Percentiles rank a stretch among this genome's conserved stretches.
Conservation (phyloP, 2,797 vertebrate species). For the Mallotus villosus region DNA sequence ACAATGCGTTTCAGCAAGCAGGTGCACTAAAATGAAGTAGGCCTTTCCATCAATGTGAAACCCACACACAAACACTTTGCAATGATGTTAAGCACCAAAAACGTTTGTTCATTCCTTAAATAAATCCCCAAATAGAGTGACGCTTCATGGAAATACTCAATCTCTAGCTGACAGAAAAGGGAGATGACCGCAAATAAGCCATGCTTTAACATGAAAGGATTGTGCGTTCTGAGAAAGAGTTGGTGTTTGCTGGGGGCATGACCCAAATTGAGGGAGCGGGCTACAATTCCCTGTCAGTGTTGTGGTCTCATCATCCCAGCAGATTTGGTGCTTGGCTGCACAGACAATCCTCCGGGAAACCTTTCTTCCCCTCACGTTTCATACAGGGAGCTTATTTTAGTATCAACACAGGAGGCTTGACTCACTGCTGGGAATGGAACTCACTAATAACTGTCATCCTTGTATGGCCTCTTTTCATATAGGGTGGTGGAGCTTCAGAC, state of each 20-base stretch:
- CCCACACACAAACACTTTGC: background rate
- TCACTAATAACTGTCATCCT: conserved; percentile 48
- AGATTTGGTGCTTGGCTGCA: conserved; percentile 47
- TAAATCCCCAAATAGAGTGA: background rate
- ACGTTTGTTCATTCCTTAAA: background rate
- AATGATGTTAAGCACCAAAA: background rate
- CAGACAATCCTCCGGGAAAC: conserved; percentile 43
- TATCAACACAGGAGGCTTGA: conserved; percentile 46
- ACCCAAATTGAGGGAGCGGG: conserved; percentile 11
- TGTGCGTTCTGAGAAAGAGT: background rate
- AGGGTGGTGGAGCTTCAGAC: conserved; percentile 30
- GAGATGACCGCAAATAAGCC: too few relatives aligned
- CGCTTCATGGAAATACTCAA: background rate
- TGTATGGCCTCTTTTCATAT: conserved; percentile 60
- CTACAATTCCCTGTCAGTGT: conserved; percentile 3
- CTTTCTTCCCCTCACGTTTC: conserved; percentile 27
- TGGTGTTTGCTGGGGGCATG: conserved; percentile 8
- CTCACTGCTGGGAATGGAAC: conserved; percentile 50
- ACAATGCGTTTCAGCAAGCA: too few relatives aligned
- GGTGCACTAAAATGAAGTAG: too few relatives aligned
- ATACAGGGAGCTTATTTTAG: conserved; percentile 59
- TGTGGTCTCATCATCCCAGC: conserved; percentile 20
- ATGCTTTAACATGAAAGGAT: background rate
- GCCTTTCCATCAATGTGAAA: conserved; percentile 1
- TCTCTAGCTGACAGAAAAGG: background rate